Base-by-base conservation (phyloP, 2,113 vertebrate genomes). In the Scatophagus argus region DNA sequence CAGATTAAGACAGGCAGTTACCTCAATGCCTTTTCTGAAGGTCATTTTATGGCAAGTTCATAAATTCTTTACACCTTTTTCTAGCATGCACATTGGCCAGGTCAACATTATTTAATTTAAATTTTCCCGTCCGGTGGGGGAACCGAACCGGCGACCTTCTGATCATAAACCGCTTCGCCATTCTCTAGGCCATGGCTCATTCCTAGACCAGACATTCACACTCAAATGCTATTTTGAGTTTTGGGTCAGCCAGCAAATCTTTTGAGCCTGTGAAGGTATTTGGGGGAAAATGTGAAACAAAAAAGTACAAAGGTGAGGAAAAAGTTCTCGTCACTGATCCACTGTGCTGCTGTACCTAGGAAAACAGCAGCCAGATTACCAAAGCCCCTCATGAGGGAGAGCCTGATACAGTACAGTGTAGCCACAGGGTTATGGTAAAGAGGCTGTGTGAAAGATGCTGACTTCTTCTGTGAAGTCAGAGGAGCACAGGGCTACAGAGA, bases 381-480 rank as follows among this genome's bases (percentile, higher is more conserved):
- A 64, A 56, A 65, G 58, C 54, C 17, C 34, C 59, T 56, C 62
- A 68, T 58, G 67, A 69, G 65, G 63, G 63, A 52, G 56, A 3
- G 27, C 17, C 27, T 39, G 54, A 58, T 62, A 27, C 44, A 64
- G 67, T 59, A 67, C n/a, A 61, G 51, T 29, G 25, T n/a, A 62
- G 76, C 84, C 76, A 84, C 32, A 25, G 84, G 78, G 60, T 63
- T 39, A 61, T 65, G 64, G 43, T 58, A 74, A 72, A 81, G 41
- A 46, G 51, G 17, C 59, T 39, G 61, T 47, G 69, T 75, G 76
- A 86, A 89, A 90, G 83, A 85, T 90, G 88, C 86, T 92, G 90
- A 91, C 71, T 86, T 68, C 64, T 74, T 79, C 64, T 88, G 36
- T 79, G 77, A 79, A 85, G 83, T 64, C 77, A 88, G 71, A 77